Base-by-base conservation (phyloP, 2,113 vertebrate genomes). In the Salvator merianae region DNA sequence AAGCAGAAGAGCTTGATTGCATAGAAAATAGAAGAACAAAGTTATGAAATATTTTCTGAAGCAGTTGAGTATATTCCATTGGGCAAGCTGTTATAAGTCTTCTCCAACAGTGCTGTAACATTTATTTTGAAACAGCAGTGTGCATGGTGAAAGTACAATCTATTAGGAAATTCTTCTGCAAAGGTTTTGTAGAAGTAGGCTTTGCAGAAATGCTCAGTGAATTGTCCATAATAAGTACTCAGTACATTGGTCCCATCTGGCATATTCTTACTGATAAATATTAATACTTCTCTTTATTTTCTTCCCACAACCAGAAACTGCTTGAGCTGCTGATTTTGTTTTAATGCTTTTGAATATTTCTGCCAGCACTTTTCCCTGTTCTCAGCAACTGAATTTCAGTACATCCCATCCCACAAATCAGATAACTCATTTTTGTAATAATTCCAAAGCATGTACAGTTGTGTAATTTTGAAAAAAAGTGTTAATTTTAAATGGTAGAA, bases 321-420 rank as follows among this genome's bases (percentile, higher is more conserved):
- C n/a, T 5, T 88, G 86, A 55, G 72, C 34, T 55, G 76, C 26
- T 81, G 47, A 5, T 69, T 86, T 65, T n/a, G 7, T 53, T 34
- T 20, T 75, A 32, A 16, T 30, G 88, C 81, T 86, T 84, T 85
- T 91, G 90, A 83, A 90, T 59, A 75, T 24, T 86, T 43, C 68
- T 68, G 38, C 14, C 7, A 22, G 38, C 26, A 22, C 36, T 66
- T 0, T 72, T 55, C 43, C 43, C 66, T 2, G 76, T 77, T 89
- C 86, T 73, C 73, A 83, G 55, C n/a, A 76, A 22, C 76, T 70
- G 32, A 70, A 6, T 0, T 47, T 80, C 86, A 83, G 63, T 38
- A 83, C 77, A 32, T 20, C 65, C 32, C 50, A 6, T 71, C 1
- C 0, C 50, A 22, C 84, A 62, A 79, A 83, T 40, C 9, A 0